phyloP scores from a whole-genome alignment of 2,797 vertebrate genomes.

The Poeciliopsis presidionis region DNA sequence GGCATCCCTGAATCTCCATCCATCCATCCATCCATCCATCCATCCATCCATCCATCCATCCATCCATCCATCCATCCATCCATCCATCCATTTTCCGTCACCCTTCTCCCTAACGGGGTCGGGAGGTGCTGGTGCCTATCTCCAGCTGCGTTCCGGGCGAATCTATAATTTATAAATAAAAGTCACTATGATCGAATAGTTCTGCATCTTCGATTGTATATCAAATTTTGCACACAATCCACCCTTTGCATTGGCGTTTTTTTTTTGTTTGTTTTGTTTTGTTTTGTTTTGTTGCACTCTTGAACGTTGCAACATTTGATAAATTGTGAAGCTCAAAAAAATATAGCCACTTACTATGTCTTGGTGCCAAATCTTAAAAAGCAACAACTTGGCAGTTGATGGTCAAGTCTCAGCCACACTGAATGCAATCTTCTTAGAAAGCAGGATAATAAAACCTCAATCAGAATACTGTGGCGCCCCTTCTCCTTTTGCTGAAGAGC shows the following conservation, averaged over 20 bases:
- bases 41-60: too few species aligned
- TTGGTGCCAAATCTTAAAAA: constrained; percentile 13
- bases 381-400: not conserved
- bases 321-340: not conserved
- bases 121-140: too few species aligned
- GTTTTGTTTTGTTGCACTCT: not conserved
- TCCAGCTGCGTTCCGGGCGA: too few species aligned
- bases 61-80: too few species aligned
- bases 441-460: constrained; percentile 60
- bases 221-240: not conserved
- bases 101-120: too few species aligned
- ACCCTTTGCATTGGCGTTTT: accelerated
- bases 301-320: not conserved
- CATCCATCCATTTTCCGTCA: too few species aligned
- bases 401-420: constrained; percentile 42
- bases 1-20: not conserved
- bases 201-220: not conserved
- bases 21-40: too few species aligned
- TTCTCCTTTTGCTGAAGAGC: constrained; percentile 63
- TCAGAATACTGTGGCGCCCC: constrained; percentile 68
- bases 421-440: constrained; percentile 44
- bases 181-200: not conserved
- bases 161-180: not conserved
- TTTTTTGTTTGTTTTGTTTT: not conserved
- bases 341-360: not conserved